These are phyloP conservation scores for Oenanthe melanoleuca DNA, from an alignment of 2,113 vertebrate genomes.

Conservation along the genomic window DNA sequence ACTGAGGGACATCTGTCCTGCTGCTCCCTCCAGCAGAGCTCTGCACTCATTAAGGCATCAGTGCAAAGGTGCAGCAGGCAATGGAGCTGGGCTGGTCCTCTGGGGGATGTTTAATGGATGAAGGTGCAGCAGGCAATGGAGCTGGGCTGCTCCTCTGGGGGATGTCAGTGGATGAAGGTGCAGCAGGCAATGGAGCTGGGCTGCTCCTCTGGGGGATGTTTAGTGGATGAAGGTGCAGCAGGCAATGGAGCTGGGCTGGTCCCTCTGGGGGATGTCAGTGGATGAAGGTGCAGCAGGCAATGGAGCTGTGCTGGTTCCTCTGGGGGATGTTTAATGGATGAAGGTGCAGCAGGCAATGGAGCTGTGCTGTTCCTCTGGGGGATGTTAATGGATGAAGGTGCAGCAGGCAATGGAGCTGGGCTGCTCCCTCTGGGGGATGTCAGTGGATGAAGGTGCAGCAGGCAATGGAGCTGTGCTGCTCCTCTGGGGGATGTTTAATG, in stretches of 20 bases:
- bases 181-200: accelerated
- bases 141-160: not conserved
- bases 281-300: not conserved
- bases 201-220: not conserved
- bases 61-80: not conserved
- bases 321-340: not conserved
- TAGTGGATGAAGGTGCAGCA: not conserved
- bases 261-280: not conserved
- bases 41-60: not conserved
- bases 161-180: not conserved
- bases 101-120: not conserved
- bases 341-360: accelerated
- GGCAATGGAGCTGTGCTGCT: too few species aligned
- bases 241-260: not conserved
- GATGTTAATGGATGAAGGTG: not conserved
- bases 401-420: not conserved
- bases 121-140: accelerated
- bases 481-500: too few species aligned
- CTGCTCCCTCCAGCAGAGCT: not conserved
- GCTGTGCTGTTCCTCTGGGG: not conserved
- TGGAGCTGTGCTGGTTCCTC: not conserved
- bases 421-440: too few species aligned
- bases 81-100: not conserved
- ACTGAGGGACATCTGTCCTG: not conserved
- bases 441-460: too few species aligned